Base-by-base conservation (phyloP, 2,113 vertebrate genomes). In the Gavia stellata region DNA sequence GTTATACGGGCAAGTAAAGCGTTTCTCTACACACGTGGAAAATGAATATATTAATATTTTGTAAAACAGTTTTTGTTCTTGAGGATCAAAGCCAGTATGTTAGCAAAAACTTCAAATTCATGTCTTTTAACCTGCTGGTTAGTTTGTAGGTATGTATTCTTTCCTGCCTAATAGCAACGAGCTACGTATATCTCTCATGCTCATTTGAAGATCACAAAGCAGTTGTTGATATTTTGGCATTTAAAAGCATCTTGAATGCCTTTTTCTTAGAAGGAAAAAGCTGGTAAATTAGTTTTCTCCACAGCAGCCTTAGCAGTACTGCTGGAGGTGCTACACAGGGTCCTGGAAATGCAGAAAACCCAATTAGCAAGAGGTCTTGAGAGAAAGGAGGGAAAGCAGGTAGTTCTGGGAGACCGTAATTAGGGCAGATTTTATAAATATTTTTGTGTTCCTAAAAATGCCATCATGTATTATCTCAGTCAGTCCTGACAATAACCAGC, bases 391-490 rank as follows among this genome's bases (percentile, higher is more conserved):
- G 45, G 44, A 31, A 83, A 52, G 87, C 84, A 75, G 91, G 89
- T 94, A 79, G 70, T 62, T 86, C 59, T 86, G 86, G 81, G 75
- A 92, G 55, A 31, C 29, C 1, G 3, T 92, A 88, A 95, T 94
- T 92, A 90, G 91, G 91, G 77, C 70, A 95, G 89, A 80, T 80
- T 91, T 95, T 87, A 81, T 95, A 92, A 94, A 95, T 91, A 94
- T 91, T 96, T 95, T 86, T 73, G 38, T 95, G 78, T 94, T 97
- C 70, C 86, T 94, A 74, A 94, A 93, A 95, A 89, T 94, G 95
- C 86, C 91, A 66, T 82, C 62, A 17, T 36, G 53, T 84, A 59
- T 97, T 95, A 72, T 92, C 89, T 79, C 81, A 80, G 86, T 89
- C 95, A 82, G 91, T 49, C 42, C 8, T 91, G 95, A 94, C 83